Conservation (phyloP, 2,797 vertebrate genomes). For the Sebastes umbrosus region DNA sequence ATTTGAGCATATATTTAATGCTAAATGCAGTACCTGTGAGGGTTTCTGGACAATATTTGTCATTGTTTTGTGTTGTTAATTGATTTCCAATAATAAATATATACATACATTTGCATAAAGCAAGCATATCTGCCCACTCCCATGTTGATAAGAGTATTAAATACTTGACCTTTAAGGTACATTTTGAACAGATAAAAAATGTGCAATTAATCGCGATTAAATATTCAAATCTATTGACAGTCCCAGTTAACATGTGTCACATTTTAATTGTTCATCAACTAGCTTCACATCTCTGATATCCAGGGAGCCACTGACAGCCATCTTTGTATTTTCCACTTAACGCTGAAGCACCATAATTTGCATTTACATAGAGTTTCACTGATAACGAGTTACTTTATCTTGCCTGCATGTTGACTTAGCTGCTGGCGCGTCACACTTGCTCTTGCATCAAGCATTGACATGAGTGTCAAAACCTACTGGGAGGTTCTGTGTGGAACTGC, state of each 20-base stretch:
- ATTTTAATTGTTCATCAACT: not conserved
- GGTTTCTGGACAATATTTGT: too few species aligned
- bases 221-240: too few species aligned
- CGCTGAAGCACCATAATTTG: slow-evolving; percentile 2
- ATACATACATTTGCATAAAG: too few species aligned
- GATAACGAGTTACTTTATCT: not conserved
- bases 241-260: not conserved
- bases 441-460: not conserved
- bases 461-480: not conserved
- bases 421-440: slow-evolving; percentile 4
- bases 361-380: slow-evolving; percentile 25
- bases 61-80: too few species aligned
- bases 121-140: too few species aligned
- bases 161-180: too few species aligned
- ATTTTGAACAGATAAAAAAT: too few species aligned
- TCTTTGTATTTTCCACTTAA: not conserved
- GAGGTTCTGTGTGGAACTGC: slow-evolving; percentile 6
- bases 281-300: not conserved
- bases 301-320: not conserved
- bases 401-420: not conserved
- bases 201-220: too few species aligned
- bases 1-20: too few species aligned
- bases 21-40: too few species aligned
- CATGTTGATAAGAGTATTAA: too few species aligned
- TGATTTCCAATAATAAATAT: too few species aligned